These are phyloP conservation scores for Empis livida DNA, from an alignment of 2,888 invertebrate species.

Conservation along the genomic window DNA sequence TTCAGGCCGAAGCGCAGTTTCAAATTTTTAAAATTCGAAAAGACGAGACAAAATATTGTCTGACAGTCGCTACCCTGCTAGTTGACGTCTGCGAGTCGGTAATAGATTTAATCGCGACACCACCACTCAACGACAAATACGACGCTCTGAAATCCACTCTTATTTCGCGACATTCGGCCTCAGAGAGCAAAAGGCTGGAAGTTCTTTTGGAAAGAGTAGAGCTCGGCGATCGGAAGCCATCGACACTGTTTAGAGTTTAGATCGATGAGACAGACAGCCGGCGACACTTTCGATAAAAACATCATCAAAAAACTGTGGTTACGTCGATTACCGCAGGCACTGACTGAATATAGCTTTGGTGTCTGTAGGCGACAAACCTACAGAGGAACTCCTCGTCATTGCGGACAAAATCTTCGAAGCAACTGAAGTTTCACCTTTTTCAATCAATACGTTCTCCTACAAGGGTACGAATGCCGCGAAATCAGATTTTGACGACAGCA, in stretches of 20 bases:
- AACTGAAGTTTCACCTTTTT: background rate
- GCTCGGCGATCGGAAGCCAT: slow-evolving; percentile 3
- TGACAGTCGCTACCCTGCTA: slow-evolving; percentile 1
- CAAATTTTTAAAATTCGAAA: background rate
- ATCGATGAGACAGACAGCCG: slow-evolving; percentile 2
- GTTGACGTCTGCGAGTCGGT: slow-evolving; percentile 1
- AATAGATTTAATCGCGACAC: slow-evolving; percentile 1
- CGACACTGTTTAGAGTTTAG: background rate
- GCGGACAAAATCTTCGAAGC: slow-evolving; percentile 4
- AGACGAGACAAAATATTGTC: too few species aligned
- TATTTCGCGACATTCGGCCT: background rate
- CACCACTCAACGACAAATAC: slow-evolving; percentile 1
- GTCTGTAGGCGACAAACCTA: slow-evolving; percentile 1
- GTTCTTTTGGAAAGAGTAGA: slow-evolving; percentile 2
- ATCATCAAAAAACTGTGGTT: background rate
- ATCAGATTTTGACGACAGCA: too few species aligned
- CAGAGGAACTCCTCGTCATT: background rate
- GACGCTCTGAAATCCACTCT: background rate
- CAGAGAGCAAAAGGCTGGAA: background rate
- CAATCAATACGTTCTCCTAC: too few species aligned
- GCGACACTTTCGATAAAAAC: slow-evolving; percentile 1
- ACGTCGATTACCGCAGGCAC: slow-evolving; percentile 2
- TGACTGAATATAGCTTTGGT: slow-evolving; percentile 5
- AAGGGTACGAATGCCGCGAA: too few species aligned
- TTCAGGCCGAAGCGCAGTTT: slow-evolving; percentile 5